Evolutionary conservation across 2,888 invertebrate genomes (phyloP).

Genomic region (Synanthedon myopaeformis): DNA sequence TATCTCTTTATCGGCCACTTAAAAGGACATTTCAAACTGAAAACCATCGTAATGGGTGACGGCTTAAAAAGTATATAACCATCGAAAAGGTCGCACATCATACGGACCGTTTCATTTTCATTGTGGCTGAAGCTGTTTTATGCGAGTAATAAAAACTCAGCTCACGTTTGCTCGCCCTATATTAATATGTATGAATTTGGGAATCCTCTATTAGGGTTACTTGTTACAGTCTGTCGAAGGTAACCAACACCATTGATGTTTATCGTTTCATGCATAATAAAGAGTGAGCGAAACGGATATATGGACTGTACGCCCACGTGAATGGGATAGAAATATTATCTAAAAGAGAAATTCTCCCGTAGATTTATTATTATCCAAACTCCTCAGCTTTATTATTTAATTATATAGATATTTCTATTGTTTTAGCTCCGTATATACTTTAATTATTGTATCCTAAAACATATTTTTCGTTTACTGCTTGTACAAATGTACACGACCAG

Average conservation of each 20-base stretch:
- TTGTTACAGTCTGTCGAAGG: not conserved
- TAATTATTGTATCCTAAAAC: too few species aligned
- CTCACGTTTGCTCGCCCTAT: constrained; percentile 28
- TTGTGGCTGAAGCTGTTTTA: constrained; percentile 39
- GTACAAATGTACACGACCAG: too few species aligned
- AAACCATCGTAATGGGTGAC: not conserved
- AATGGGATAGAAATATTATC: too few species aligned
- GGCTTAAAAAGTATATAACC: constrained; percentile 26
- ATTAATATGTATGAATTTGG: constrained; percentile 54
- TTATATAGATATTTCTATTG: too few species aligned
- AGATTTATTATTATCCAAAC: too few species aligned
- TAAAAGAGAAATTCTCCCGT: too few species aligned
- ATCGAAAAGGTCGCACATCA: constrained; percentile 32
- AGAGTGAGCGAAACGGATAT: not conserved
- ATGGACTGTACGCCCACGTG: too few species aligned
- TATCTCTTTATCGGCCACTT: not conserved
- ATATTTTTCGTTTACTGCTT: too few species aligned
- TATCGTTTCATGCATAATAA: not conserved
- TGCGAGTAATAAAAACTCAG: constrained; percentile 35
- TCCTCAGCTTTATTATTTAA: too few species aligned
- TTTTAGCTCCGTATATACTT: too few species aligned
- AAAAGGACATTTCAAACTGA: not conserved
- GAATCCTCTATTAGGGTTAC: constrained; percentile 20
- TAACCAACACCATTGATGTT: not conserved
- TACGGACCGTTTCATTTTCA: constrained; percentile 40